Percentiles rank a stretch among this genome's conserved stretches.
Evolutionary conservation across 2,797 vertebrate species (phyloP).

Genomic region (Trematomus bernacchii): DNA sequence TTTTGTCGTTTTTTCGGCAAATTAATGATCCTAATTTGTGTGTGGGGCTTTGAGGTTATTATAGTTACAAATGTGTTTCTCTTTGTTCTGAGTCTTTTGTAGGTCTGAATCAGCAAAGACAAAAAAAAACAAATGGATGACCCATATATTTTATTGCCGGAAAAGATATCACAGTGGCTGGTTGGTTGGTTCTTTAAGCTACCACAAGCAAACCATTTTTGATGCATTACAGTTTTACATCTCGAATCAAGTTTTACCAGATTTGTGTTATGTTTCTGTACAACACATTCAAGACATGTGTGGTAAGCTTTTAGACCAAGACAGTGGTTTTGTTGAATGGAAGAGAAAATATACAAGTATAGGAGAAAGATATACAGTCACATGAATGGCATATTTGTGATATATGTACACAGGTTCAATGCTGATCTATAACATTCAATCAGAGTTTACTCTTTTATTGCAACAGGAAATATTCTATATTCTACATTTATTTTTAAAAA

Average conservation of each 20-base stretch:
- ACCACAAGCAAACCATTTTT: conserved; percentile 14
- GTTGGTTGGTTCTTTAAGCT: conserved; percentile 15
- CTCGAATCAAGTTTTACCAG: conserved; percentile 35
- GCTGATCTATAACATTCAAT: conserved; percentile 5
- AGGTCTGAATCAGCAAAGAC: conserved; percentile 12
- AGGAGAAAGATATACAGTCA: conserved; percentile 15
- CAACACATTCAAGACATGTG: conserved; percentile 23
- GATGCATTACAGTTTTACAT: conserved; percentile 19
- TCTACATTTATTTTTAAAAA: conserved; percentile 18
- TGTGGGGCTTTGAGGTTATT: neutral
- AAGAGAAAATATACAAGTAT: conserved; percentile 24
- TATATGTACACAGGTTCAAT: conserved; percentile 20
- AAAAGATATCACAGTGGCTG: conserved; percentile 2
- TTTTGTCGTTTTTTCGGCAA: too few species aligned
- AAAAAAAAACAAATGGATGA: neutral
- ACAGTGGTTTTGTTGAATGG: conserved; percentile 3
- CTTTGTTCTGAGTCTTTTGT: neutral
- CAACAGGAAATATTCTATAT: conserved; percentile 13
- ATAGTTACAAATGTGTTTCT: neutral
- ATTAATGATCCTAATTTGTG: too few species aligned
- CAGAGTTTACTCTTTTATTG: conserved; percentile 5
- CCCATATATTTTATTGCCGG: conserved; percentile 10
- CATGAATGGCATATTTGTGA: conserved; percentile 3
- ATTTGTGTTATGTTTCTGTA: conserved; percentile 18
- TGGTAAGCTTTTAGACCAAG: conserved; percentile 18